These are phyloP conservation scores for Polyommatus icarus DNA, from an alignment of 2,888 invertebrate genomes.

Conservation along the genomic window DNA sequence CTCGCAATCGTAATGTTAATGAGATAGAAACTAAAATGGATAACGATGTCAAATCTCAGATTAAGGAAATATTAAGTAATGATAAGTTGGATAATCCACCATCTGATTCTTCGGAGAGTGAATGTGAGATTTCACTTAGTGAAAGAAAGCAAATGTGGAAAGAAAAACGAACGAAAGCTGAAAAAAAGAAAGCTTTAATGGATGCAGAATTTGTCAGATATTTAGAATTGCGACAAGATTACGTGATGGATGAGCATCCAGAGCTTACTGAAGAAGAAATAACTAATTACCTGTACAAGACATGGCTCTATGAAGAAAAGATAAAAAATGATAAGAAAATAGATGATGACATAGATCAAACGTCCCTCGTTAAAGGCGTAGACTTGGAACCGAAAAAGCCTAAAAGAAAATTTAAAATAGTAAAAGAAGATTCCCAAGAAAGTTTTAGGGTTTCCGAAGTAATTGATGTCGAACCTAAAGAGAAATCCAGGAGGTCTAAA, in stretches of 20 bases:
- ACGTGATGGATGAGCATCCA: slow-evolving; percentile 75
- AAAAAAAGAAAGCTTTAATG: slow-evolving; percentile 47
- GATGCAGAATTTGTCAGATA: slow-evolving; percentile 75
- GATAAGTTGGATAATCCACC: slow-evolving; percentile 46
- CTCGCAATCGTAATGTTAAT: neutral
- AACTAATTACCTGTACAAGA: slow-evolving; percentile 70
- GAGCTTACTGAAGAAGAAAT: slow-evolving; percentile 72
- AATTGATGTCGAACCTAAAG: slow-evolving; percentile 47
- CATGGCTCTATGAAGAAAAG: slow-evolving; percentile 67
- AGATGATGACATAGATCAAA: slow-evolving; percentile 57
- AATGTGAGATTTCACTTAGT: slow-evolving; percentile 44
- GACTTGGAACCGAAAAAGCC: slow-evolving; percentile 53
- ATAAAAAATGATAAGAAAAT: slow-evolving; percentile 50
- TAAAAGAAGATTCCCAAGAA: slow-evolving; percentile 48
- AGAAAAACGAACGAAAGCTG: slow-evolving; percentile 44
- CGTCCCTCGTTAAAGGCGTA: slow-evolving; percentile 60
- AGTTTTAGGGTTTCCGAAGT: slow-evolving; percentile 35
- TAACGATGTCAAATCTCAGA: slow-evolving; percentile 33
- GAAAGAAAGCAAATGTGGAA: slow-evolving; percentile 46
- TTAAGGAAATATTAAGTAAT: slow-evolving; percentile 32
- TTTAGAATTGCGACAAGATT: slow-evolving; percentile 71
- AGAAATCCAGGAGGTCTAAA: slow-evolving; percentile 66
- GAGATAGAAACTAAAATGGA: slow-evolving; percentile 42
- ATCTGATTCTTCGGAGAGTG: slow-evolving; percentile 49
- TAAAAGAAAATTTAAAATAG: slow-evolving; percentile 54